Percentiles rank a stretch among this genome's conserved stretches.
phyloP scores from a whole-genome alignment of 2,888 invertebrate species.

The Prenolepis imparis region DNA sequence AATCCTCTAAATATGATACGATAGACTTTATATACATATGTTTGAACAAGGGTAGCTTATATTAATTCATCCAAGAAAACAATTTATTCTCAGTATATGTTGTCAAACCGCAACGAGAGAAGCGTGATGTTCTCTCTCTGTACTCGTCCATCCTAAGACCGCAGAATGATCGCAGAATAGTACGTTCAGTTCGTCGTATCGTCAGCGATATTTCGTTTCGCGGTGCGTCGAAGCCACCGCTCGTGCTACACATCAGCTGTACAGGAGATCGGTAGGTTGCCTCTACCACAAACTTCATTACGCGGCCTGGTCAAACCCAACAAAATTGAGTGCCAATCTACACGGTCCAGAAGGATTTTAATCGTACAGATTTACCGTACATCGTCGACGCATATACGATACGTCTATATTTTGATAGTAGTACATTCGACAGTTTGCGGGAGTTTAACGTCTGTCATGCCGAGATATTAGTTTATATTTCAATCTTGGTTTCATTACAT shows the following conservation, averaged over 20 bases:
- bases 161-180: constrained; percentile 32
- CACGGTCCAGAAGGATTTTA: constrained; percentile 44
- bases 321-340: constrained; percentile 58
- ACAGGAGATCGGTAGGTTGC: constrained; percentile 5
- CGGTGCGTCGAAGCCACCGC: constrained; percentile 48
- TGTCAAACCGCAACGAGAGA: not conserved
- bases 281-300: constrained; percentile 64
- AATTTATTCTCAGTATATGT: not conserved
- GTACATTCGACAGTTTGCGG: constrained; percentile 28
- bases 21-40: not conserved
- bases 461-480: not conserved
- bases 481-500: constrained; percentile 14
- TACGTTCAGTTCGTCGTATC: constrained; percentile 21
- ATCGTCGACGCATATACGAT: constrained; percentile 27
- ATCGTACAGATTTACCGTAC: constrained; percentile 37
- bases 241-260: constrained; percentile 45
- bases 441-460: constrained; percentile 29
- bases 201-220: constrained; percentile 49
- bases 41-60: not conserved
- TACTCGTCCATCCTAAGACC: constrained; percentile 3
- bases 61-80: not conserved
- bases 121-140: not conserved
- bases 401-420: constrained; percentile 32
- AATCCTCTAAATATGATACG: not conserved
- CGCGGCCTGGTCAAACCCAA: constrained; percentile 49